Conservation (phyloP, 1,140 invertebrate genomes). For the Lasaia peninsularis region DNA sequence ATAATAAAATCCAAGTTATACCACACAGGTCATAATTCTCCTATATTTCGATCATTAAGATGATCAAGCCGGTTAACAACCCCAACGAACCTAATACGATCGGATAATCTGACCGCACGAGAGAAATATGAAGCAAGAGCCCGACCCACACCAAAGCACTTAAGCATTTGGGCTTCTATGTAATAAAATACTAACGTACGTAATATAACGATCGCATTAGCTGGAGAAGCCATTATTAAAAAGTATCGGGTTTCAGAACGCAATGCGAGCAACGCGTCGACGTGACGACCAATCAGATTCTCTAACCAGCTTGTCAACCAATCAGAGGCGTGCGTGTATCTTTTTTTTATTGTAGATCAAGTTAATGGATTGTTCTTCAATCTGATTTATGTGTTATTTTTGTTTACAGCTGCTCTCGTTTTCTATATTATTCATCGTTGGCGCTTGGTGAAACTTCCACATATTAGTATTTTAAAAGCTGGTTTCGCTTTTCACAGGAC, state of each 20-base stretch:
- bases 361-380: slow-evolving; percentile 74
- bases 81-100: slow-evolving; percentile 26
- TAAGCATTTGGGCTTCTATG: slow-evolving; percentile 57
- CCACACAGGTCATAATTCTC: not conserved
- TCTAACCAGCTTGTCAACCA: slow-evolving; percentile 43
- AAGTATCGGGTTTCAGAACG: slow-evolving; percentile 73
- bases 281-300: slow-evolving; percentile 49
- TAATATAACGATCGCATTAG: slow-evolving; percentile 72
- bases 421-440: not conserved
- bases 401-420: slow-evolving; percentile 27
- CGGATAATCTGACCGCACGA: slow-evolving; percentile 40
- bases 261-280: slow-evolving; percentile 29
- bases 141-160: slow-evolving; percentile 53
- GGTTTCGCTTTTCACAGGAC: no score
- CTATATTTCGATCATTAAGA: not conserved
- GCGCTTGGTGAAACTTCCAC: no score
- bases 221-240: slow-evolving; percentile 75
- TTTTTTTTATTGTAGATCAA: slow-evolving; percentile 66
- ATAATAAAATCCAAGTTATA: not conserved
- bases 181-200: slow-evolving; percentile 70
- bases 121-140: slow-evolving; percentile 44
- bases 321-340: slow-evolving; percentile 38
- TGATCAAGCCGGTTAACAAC: slow-evolving; percentile 19
- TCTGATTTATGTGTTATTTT: slow-evolving; percentile 67
- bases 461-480: no score